Evolutionary conservation across 2,888 invertebrate species (phyloP).

Genomic region (Tetragonisca angustula): DNA sequence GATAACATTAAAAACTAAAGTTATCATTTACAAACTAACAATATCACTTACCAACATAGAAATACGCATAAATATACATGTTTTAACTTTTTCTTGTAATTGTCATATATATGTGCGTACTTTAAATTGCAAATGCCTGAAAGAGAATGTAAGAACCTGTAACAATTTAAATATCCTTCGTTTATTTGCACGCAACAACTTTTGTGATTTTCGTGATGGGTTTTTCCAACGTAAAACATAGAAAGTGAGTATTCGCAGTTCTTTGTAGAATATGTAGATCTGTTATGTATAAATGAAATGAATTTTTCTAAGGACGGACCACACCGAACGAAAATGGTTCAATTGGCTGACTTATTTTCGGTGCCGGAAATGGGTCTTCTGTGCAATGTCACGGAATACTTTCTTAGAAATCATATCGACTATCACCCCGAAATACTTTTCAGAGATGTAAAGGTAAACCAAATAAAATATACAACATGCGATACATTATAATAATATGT

Average conservation of each 20-base stretch:
- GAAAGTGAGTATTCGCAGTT: conserved; percentile 68
- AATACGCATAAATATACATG: background rate
- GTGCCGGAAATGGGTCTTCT: conserved; percentile 98
- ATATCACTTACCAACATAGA: background rate
- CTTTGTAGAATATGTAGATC: background rate
- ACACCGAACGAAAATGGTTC: conserved; percentile 90
- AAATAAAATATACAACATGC: background rate
- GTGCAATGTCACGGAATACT: conserved; percentile 97
- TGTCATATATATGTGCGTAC: too few species aligned
- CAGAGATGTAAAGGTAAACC: conserved; percentile 93
- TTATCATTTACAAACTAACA: background rate
- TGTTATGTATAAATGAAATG: background rate
- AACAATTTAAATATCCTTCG: conserved; percentile 41
- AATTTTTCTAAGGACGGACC: conserved; percentile 75
- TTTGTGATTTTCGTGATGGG: conserved; percentile 64
- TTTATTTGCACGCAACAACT: conserved; percentile 71
- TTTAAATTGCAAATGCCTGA: background rate
- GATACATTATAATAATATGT: too few species aligned
- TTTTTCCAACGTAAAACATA: conserved; percentile 55
- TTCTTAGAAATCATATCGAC: conserved; percentile 94
- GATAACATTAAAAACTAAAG: background rate
- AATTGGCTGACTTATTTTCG: conserved; percentile 97
- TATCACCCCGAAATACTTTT: conserved; percentile 98
- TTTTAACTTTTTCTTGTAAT: conserved; percentile 1
- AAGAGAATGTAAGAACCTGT: background rate